These are phyloP conservation scores for Andrena minutula DNA, from an alignment of 2,888 invertebrate species.

Conservation along the genomic window DNA sequence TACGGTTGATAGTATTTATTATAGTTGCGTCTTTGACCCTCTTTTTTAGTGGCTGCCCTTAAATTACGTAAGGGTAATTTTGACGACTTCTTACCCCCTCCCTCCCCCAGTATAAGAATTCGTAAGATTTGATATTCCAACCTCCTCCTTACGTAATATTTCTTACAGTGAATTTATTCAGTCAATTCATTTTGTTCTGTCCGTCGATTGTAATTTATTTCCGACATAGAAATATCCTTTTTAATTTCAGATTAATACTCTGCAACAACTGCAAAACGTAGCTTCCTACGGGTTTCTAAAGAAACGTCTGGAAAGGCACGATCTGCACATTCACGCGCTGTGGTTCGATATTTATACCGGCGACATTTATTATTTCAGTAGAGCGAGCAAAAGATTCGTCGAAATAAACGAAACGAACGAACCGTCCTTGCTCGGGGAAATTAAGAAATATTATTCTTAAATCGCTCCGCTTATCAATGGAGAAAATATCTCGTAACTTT, in stretches of 20 bases:
- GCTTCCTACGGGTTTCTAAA: constrained; percentile 96
- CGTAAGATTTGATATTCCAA: no score
- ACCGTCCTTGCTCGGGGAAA: constrained; percentile 91
- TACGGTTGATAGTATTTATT: no score
- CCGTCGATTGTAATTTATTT: background rate
- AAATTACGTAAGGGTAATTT: no score
- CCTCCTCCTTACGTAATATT: no score
- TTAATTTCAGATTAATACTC: constrained; percentile 91
- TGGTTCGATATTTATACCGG: constrained; percentile 99
- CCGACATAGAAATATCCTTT: background rate
- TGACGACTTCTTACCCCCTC: no score
- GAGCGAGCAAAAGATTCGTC: constrained; percentile 93
- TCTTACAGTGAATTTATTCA: no score
- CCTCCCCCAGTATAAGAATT: no score
- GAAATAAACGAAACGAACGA: constrained; percentile 94
- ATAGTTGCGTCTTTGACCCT: no score
- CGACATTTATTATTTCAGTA: constrained; percentile 97
- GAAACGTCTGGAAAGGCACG: constrained; percentile 91
- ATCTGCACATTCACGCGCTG: constrained; percentile 95
- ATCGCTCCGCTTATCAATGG: constrained; percentile 23
- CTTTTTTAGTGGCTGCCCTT: no score
- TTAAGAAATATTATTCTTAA: constrained; percentile 92
- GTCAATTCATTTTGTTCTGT: background rate
- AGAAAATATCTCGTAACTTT: constrained; percentile 6
- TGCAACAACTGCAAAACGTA: constrained; percentile 96